Evolutionary conservation across 1,140 invertebrate genomes (phyloP).

Genomic region (Pseudomyrmex flavicornis): DNA sequence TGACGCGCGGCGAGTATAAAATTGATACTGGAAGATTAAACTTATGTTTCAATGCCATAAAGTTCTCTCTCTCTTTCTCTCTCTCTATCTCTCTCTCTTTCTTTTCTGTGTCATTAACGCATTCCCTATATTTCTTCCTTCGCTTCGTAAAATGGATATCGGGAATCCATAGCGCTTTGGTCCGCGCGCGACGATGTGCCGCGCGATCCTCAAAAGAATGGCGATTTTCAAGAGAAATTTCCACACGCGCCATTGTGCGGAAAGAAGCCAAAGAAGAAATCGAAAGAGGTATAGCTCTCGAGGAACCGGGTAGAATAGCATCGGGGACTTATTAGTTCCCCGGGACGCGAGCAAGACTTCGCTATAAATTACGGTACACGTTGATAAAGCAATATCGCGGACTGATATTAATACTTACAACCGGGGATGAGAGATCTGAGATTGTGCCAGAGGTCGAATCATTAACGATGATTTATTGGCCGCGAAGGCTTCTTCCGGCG

Average conservation of each 20-base stretch:
- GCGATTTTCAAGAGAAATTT: slow-evolving; percentile 47
- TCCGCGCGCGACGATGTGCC: background rate
- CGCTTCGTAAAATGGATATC: slow-evolving; percentile 53
- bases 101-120: slow-evolving; percentile 1
- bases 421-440: slow-evolving; percentile 58
- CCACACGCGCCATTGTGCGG: slow-evolving; percentile 51
- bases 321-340: slow-evolving; percentile 55
- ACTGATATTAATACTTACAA: slow-evolving; percentile 63
- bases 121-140: slow-evolving; percentile 35
- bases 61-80: background rate
- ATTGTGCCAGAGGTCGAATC: slow-evolving; percentile 57
- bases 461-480: slow-evolving; percentile 63
- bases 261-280: slow-evolving; percentile 23
- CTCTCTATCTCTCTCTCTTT: background rate
- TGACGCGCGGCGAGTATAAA: background rate
- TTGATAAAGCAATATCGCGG: slow-evolving; percentile 62
- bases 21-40: background rate
- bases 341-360: slow-evolving; percentile 34
- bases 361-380: slow-evolving; percentile 59
- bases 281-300: slow-evolving; percentile 34
- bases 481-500: slow-evolving; percentile 54
- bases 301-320: slow-evolving; percentile 6
- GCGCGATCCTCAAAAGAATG: slow-evolving; percentile 38
- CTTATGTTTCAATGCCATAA: slow-evolving; percentile 2
- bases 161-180: slow-evolving; percentile 24